A percentile compares a stretch with the other conserved stretches of the same genome.
These are phyloP conservation scores for Tribolium freemani DNA, from an alignment of 2,888 invertebrate genomes.

Conservation along the genomic window DNA sequence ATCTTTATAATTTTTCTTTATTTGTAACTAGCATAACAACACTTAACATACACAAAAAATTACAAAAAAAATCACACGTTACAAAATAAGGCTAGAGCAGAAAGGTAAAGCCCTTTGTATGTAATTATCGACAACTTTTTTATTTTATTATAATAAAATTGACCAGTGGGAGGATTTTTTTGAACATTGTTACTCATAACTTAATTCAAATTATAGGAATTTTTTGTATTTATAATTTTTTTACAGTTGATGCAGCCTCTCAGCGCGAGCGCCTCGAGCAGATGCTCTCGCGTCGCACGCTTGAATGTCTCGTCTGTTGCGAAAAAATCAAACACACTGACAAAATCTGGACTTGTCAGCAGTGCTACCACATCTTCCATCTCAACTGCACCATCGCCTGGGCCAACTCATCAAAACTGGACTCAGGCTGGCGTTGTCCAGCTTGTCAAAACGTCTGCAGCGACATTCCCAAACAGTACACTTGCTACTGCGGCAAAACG, in stretches of 20 bases:
- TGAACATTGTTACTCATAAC: too few species aligned
- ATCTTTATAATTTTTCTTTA: too few species aligned
- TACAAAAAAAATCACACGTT: too few species aligned
- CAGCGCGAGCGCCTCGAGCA: conserved; percentile 88
- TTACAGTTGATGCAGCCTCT: conserved; percentile 73
- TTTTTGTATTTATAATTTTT: neutral
- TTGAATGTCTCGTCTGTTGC: conserved; percentile 97
- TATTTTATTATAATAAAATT: too few species aligned
- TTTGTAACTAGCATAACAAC: too few species aligned
- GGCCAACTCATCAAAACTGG: conserved; percentile 85
- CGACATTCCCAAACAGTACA: conserved; percentile 83
- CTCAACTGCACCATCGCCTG: conserved; percentile 91
- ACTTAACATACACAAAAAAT: too few species aligned
- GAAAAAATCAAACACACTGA: conserved; percentile 86
- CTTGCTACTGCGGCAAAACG: conserved; percentile 91
- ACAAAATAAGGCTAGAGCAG: too few species aligned
- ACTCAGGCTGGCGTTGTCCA: conserved; percentile 94
- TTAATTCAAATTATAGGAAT: too few species aligned
- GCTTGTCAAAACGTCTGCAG: conserved; percentile 90
- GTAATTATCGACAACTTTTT: too few species aligned
- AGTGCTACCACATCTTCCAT: conserved; percentile 95
- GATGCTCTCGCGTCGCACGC: conserved; percentile 83
- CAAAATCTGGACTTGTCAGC: conserved; percentile 90
- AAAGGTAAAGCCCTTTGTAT: too few species aligned
- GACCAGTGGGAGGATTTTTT: too few species aligned